These are phyloP conservation scores for Ectropis crepuscularia DNA, from an alignment of 2,888 invertebrate species.

Conservation along the genomic window DNA sequence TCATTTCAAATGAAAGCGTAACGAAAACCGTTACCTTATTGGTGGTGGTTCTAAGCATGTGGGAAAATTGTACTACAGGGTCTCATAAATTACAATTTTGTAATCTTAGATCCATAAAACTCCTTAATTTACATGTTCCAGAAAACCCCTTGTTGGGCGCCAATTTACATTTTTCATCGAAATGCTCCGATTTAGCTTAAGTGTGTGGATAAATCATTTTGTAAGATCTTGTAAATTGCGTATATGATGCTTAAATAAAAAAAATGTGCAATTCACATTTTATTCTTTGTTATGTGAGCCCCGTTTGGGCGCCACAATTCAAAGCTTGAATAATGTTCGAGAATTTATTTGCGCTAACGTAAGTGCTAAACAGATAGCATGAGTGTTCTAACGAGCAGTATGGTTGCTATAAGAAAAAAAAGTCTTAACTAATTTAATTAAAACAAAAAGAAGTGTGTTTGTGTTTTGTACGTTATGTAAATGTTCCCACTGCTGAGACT, in stretches of 20 bases:
- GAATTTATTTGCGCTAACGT: slow-evolving; percentile 27
- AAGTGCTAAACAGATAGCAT: slow-evolving; percentile 16
- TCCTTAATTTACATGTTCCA: neutral
- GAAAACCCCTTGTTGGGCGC: slow-evolving; percentile 3
- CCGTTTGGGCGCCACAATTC: slow-evolving; percentile 32
- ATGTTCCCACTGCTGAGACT: no score
- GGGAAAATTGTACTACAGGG: no score
- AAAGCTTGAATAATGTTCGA: slow-evolving; percentile 28
- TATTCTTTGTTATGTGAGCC: slow-evolving; percentile 6
- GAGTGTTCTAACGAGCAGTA: slow-evolving; percentile 9
- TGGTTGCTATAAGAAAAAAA: slow-evolving; percentile 3
- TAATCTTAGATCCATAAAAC: no score
- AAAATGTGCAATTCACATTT: slow-evolving; percentile 7
- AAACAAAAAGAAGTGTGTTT: no score
- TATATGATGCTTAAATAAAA: slow-evolving; percentile 2
- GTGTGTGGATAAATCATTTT: neutral
- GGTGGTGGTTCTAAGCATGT: no score
- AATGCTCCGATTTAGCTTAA: neutral
- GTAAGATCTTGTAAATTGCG: neutral
- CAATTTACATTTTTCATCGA: slow-evolving; percentile 1
- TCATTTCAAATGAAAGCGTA: no score
- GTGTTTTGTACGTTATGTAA: no score
- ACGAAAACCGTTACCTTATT: no score
- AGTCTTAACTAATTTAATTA: no score
- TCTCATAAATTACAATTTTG: no score